Percentiles rank a stretch among this genome's conserved stretches.
phyloP scores from a whole-genome alignment of 1,140 invertebrate genomes.

The Coelopa frigida region DNA sequence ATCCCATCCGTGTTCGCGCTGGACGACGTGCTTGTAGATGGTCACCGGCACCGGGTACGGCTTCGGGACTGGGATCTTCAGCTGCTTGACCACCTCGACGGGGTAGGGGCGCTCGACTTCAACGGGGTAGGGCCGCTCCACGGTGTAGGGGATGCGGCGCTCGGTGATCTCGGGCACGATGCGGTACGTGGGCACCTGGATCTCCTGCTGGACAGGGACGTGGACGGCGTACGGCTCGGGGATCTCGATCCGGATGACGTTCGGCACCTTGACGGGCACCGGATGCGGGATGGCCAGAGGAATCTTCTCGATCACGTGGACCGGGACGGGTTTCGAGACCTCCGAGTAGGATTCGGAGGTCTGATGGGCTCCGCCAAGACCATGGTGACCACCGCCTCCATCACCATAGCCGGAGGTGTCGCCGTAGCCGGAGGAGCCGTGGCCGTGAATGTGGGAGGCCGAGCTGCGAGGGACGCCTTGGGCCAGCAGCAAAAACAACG shows the following conservation, averaged over 20 bases:
- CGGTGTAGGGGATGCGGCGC: conserved; percentile 65
- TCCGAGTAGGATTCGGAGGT: conserved; percentile 52
- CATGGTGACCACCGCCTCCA: conserved; percentile 1
- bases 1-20: conserved; percentile 51
- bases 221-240: conserved; percentile 66
- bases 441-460: neutral
- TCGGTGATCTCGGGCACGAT: conserved; percentile 58
- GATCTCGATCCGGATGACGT: conserved; percentile 65
- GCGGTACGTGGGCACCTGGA: conserved; percentile 66
- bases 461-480: no score
- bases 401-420: conserved; percentile 1
- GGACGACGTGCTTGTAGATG: conserved; percentile 73
- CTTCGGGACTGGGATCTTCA: conserved; percentile 66
- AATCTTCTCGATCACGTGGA: conserved; percentile 67
- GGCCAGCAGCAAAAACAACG: no score
- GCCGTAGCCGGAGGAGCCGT: neutral
- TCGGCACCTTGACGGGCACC: conserved; percentile 63
- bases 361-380: conserved; percentile 9
- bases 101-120: conserved; percentile 70
- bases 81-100: conserved; percentile 69
- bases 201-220: conserved; percentile 62
- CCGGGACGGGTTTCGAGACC: conserved; percentile 60
- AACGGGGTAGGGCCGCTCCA: conserved; percentile 69
- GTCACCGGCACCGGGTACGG: conserved; percentile 73
- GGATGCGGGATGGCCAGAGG: conserved; percentile 68